Base-by-base conservation (phyloP, 30 jellyfish, hydroid and myxozoan genomes). In the Kudoa iwatai region DNA sequence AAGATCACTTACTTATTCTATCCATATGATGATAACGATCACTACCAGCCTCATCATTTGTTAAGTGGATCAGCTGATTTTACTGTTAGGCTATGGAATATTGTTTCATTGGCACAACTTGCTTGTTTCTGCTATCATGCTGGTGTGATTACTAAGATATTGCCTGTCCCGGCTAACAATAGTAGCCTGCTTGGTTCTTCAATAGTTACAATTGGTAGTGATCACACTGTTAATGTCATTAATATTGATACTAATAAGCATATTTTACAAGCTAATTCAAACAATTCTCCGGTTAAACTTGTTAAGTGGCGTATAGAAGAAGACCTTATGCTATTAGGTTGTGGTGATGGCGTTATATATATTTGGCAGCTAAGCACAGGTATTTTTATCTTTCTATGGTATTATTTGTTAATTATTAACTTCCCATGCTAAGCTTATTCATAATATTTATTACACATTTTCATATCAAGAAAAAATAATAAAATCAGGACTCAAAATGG, bases 351-450 rank as follows among this genome's bases (percentile, higher is more conserved):
- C 24, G 49, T 84, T 40, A 86, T 81, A 11, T 81, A 63, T 47
- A 88, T 81, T 17, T 81, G 99, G 99, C 99, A 81, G 44, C 56
- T 81, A 86, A 88, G 59, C 40, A 59, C 99, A 18, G 99, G n/a
- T n/a, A n/a, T n/a, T n/a, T n/a, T n/a, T n/a, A n/a, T n/a, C n/a
- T n/a, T n/a, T n/a, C n/a, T n/a, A n/a, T n/a, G n/a, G n/a, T n/a
- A n/a, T n/a, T n/a, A n/a, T n/a, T n/a, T n/a, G n/a, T n/a, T n/a
- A n/a, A n/a, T n/a, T n/a, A n/a, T n/a, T n/a, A n/a, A n/a, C n/a
- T n/a, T n/a, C n/a, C n/a, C n/a, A n/a, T n/a, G n/a, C n/a, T n/a
- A n/a, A n/a, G n/a, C n/a, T n/a, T n/a, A n/a, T n/a, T n/a, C n/a
- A n/a, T n/a, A n/a, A n/a, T n/a, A n/a, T n/a, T n/a, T n/a, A n/a